These are phyloP conservation scores for Syrista parreyssii DNA, from an alignment of 2,888 invertebrate species.

Conservation along the genomic window DNA sequence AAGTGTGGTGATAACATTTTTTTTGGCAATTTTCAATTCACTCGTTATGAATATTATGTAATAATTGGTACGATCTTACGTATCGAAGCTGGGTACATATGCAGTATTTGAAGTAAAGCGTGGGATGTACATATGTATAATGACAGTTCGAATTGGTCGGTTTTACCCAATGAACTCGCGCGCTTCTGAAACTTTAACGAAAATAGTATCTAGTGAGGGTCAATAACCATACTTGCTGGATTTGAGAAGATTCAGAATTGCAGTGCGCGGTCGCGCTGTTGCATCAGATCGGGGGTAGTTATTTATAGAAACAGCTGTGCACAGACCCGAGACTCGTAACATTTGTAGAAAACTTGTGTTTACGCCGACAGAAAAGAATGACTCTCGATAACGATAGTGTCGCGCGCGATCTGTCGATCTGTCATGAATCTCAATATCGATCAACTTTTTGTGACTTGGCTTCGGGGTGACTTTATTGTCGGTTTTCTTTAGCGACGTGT, in stretches of 20 bases:
- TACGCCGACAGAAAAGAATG: not conserved
- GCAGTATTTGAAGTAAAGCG: not conserved
- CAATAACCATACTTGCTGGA: conserved; percentile 57
- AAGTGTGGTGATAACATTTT: not conserved
- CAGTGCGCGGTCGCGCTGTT: conserved; percentile 44
- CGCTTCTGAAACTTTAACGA: conserved; percentile 27
- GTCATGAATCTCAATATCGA: not conserved
- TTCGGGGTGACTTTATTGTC: not conserved
- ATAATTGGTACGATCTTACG: not conserved
- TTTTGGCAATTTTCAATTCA: not conserved
- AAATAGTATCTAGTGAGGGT: conserved; percentile 50
- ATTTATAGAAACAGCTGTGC: conserved; percentile 62
- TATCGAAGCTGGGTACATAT: not conserved
- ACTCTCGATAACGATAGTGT: not conserved
- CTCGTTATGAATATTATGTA: not conserved
- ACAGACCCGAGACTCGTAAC: conserved; percentile 44
- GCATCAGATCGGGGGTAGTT: conserved; percentile 58
- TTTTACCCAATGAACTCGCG: not conserved
- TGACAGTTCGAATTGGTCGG: not conserved
- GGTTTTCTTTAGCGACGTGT: not conserved
- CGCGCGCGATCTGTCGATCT: not conserved
- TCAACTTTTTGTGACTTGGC: not conserved
- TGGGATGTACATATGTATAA: not conserved
- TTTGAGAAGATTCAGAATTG: conserved; percentile 50
- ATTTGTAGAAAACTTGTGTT: conserved; percentile 41